Evolutionary conservation across 2,113 vertebrate genomes (phyloP).

Genomic region (Nansenia antarctica): DNA sequence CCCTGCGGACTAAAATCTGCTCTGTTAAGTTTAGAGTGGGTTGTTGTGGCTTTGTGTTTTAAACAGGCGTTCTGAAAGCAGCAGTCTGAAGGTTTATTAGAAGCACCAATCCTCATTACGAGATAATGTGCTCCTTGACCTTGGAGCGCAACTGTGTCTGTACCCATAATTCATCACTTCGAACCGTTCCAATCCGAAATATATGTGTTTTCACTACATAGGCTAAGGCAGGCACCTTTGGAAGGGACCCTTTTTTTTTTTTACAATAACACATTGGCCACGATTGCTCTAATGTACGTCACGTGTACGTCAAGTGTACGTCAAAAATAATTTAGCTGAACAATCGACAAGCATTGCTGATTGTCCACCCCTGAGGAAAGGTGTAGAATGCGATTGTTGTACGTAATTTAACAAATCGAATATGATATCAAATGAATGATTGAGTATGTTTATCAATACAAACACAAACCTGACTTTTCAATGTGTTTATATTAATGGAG

Average conservation of each 20-base stretch:
- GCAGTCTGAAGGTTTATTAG: conserved; percentile 38
- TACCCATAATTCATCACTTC: conserved; percentile 29
- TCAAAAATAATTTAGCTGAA: too few relatives aligned
- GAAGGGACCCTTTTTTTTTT: neutral
- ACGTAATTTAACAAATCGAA: conserved; percentile 27
- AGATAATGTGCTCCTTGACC: conserved; percentile 50
- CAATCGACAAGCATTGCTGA: neutral
- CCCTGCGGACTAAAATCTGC: conserved; percentile 41
- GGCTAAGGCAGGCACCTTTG: conserved; percentile 1
- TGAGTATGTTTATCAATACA: conserved; percentile 41
- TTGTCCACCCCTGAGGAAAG: neutral
- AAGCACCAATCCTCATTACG: conserved; percentile 37
- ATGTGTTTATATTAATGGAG: conserved; percentile 58
- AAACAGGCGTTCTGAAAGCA: neutral
- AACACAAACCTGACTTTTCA: conserved; percentile 43
- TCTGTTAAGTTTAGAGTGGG: conserved; percentile 17
- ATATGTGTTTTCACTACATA: conserved; percentile 29
- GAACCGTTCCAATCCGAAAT: conserved; percentile 28
- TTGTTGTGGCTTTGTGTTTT: conserved; percentile 21
- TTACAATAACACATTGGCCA: neutral
- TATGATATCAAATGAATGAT: conserved; percentile 54
- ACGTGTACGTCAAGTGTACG: neutral
- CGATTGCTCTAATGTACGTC: neutral
- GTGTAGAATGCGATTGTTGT: neutral
- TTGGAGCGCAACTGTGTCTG: conserved; percentile 31